Percentiles rank a stretch among this genome's conserved stretches.
Evolutionary conservation across 1,140 invertebrate genomes (phyloP).

Genomic region (Carposina sasakii): DNA sequence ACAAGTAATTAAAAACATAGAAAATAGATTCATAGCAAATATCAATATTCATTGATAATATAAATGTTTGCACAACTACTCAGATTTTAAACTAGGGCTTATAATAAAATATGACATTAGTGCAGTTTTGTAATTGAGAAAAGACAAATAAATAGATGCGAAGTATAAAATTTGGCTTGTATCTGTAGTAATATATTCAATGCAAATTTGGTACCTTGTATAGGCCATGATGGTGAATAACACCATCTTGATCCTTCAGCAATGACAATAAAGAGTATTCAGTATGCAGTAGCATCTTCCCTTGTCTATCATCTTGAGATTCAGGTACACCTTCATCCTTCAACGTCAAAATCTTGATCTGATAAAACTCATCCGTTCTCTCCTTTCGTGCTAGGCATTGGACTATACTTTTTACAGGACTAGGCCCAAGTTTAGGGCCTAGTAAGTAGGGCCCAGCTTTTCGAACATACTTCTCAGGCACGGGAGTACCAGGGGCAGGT

Average conservation of each 20-base stretch:
- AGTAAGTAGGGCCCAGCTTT: slow-evolving; percentile 82
- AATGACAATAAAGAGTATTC: slow-evolving; percentile 85
- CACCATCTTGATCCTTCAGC: slow-evolving; percentile 81
- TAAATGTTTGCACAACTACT: no score
- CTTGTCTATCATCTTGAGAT: slow-evolving; percentile 84
- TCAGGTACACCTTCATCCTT: slow-evolving; percentile 75
- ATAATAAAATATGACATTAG: no score
- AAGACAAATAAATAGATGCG: no score
- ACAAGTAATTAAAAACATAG: neutral
- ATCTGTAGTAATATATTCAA: no score
- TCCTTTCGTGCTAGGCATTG: slow-evolving; percentile 84
- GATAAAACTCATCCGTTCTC: slow-evolving; percentile 83
- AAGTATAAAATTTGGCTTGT: neutral
- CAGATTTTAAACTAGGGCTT: no score
- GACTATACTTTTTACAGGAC: slow-evolving; percentile 85
- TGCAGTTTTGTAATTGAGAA: no score
- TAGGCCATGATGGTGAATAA: slow-evolving; percentile 86
- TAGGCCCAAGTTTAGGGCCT: slow-evolving; percentile 81
- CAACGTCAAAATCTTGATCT: slow-evolving; percentile 80
- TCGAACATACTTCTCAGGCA: slow-evolving; percentile 62
- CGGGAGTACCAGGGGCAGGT: slow-evolving; percentile 54
- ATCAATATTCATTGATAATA: no score
- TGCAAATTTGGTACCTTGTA: slow-evolving; percentile 77
- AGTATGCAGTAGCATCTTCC: slow-evolving; percentile 87
- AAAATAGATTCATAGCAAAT: no score